A percentile compares a stretch with the other conserved stretches of the same genome.
Conservation (phyloP, 2,113 vertebrate genomes). For the Cromileptes altivelis region DNA sequence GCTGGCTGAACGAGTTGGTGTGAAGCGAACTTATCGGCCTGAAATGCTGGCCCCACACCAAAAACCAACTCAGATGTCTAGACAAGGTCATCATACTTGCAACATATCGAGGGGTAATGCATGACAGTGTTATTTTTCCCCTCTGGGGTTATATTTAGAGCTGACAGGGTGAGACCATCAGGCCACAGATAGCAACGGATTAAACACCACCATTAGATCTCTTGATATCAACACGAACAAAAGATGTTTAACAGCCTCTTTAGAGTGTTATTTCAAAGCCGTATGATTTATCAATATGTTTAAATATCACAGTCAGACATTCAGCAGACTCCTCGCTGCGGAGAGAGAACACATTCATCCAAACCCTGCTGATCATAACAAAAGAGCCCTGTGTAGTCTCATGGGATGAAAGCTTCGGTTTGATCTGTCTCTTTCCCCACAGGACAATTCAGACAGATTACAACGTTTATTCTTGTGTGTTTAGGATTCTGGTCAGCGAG, state of each 20-base stretch:
- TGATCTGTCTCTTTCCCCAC: conserved; percentile 26
- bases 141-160: conserved; percentile 69
- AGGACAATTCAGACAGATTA: conserved; percentile 34
- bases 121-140: conserved; percentile 1
- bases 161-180: background rate
- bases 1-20: background rate
- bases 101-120: background rate
- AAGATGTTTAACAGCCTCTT: conserved; percentile 24
- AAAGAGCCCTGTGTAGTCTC: conserved; percentile 36
- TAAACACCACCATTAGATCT: conserved; percentile 33
- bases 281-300: background rate
- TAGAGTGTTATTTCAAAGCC: conserved; percentile 9
- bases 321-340: background rate
- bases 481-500: conserved; percentile 63
- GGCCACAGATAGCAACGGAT: conserved; percentile 50
- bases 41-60: background rate
- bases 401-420: conserved; percentile 21
- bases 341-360: conserved; percentile 18
- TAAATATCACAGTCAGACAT: background rate
- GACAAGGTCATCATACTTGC: conserved; percentile 1
- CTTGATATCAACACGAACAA: conserved; percentile 35
- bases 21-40: too few relatives aligned
- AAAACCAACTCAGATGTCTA: background rate
- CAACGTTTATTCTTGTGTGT: conserved; percentile 22
- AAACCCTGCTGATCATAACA: conserved; percentile 42